A percentile compares a stretch with the other conserved stretches of the same genome.
Evolutionary conservation across 1,140 invertebrate genomes (phyloP).

Genomic region (Battus philenor): DNA sequence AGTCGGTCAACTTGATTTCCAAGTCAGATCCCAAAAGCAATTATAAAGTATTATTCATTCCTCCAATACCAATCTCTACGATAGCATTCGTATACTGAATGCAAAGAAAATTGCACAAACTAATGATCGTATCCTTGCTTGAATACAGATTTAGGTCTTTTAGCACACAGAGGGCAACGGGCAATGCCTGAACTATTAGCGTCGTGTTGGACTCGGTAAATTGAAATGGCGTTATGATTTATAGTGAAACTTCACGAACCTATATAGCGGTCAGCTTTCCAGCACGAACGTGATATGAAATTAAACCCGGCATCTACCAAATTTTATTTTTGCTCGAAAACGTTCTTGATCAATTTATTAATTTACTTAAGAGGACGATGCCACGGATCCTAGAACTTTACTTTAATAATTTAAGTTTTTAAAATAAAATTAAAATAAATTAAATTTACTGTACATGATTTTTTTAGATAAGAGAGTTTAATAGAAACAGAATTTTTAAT

Average conservation of each 20-base stretch:
- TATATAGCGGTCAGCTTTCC: constrained; percentile 60
- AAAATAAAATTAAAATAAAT: too few relatives aligned
- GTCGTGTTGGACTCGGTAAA: constrained; percentile 54
- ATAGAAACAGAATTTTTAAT: too few relatives aligned
- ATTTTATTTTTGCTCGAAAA: neutral
- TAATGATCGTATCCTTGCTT: constrained; percentile 67
- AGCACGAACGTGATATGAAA: constrained; percentile 53
- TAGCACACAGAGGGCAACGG: constrained; percentile 38
- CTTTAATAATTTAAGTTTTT: too few relatives aligned
- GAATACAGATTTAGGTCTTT: constrained; percentile 69
- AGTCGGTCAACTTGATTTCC: constrained; percentile 28
- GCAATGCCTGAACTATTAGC: constrained; percentile 45
- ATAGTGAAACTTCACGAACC: constrained; percentile 57
- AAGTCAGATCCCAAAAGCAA: constrained; percentile 40
- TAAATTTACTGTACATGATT: too few relatives aligned
- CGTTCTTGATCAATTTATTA: constrained; percentile 1
- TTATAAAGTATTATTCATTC: constrained; percentile 57
- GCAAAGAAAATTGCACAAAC: constrained; percentile 65
- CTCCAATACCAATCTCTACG: constrained; percentile 33
- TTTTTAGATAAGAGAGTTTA: too few relatives aligned
- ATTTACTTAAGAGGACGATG: constrained; percentile 1
- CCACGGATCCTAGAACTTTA: neutral
- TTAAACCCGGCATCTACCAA: constrained; percentile 26
- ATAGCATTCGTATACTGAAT: constrained; percentile 52
- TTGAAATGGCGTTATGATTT: constrained; percentile 70